Base-by-base conservation (phyloP, 2,113 vertebrate species). In the Tursiops truncatus region DNA sequence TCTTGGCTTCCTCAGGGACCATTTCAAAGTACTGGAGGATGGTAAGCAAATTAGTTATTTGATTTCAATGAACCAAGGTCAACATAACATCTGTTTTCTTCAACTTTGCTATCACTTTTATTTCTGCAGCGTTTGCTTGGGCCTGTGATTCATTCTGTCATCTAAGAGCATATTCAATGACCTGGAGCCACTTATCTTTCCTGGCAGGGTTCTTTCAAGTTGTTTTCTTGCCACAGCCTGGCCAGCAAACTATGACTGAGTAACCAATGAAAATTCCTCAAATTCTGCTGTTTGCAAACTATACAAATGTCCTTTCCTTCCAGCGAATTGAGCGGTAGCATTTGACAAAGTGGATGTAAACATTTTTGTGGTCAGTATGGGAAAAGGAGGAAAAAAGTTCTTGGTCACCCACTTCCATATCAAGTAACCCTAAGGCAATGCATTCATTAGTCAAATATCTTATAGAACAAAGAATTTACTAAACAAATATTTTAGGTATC, bases 11-110 rank as follows among this genome's bases (percentile, higher is more conserved):
- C 91, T 96, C 5, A 1, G 93, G 95, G 94, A 95, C 44, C 6
- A 71, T 96, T 97, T 97, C 60, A 92, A 94, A 97, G 50, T 38
- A 76, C 26, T 89, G 56, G 84, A 95, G 17, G 67, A 65, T 7
- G 41, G 82, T 94, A 88, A 97, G 79, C 91, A 96, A 95, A 93
- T 94, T 94, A 97, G 87, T 65, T 93, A 85, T 82, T 95, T 96
- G 83, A 96, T 97, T 97, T 73, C 5, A 2, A 68, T 82, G 96
- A 97, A 77, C 53, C 41, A 50, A 93, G 87, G 91, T 97, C 92
- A 89, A 33, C 15, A 70, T 44, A 91, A 85, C 96, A 97, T 87
- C 94, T 98, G 95, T 92, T 97, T 97, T 67, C 53, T 50, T 96
- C 68, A 95, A 92, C 95, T 96, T 96, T 81, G 15, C 70, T 94